Base-by-base conservation (phyloP, 2,888 invertebrate species). In the Eilema depressum region DNA sequence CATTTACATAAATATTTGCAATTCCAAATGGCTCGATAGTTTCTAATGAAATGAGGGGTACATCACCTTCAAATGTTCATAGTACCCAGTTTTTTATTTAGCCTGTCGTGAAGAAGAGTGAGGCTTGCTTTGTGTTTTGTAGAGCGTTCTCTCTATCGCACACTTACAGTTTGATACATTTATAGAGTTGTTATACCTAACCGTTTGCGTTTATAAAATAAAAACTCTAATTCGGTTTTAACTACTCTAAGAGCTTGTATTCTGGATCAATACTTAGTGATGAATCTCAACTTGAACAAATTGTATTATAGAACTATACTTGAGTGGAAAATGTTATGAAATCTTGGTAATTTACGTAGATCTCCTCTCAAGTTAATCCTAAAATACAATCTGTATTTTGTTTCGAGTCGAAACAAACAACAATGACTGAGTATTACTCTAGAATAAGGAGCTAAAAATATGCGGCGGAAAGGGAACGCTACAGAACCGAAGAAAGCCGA, bases 11-110 rank as follows among this genome's bases (percentile, higher is more conserved):
- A 60, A 47, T 25, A 78, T 63, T 81, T 78, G 81, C 86, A 85
- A 86, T 83, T 86, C 85, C 85, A 80, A 79, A 71, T 80, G 85
- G 83, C 86, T 83, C 79, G 75, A 37, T n/a, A 83, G 74, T 59
- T 60, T 60, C 60, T 64, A 65, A 74, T 66, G 57, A 77, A 77
- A 78, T 60, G 70, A 80, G 65, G 70, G 66, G 70, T 76, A 75
- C 69, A 71, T 70, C 75, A 65, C 41, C 69, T 67, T 71, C 69
- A 70, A 69, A 70, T 69, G 33, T 71, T 67, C n/a, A n/a, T 10
- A n/a, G n/a, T 53, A 53, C 53, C 20, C 53, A 53, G 20, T 2
- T 53, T 53, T 53, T 10, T 7, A 53, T 53, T n/a, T n/a, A n/a
- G 53, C 53, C 8, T 4, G 10, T 53, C 53, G n/a, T 20, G n/a